Evolutionary conservation across 2,797 vertebrate genomes (phyloP).

Genomic region (Sebastes elongatus): DNA sequence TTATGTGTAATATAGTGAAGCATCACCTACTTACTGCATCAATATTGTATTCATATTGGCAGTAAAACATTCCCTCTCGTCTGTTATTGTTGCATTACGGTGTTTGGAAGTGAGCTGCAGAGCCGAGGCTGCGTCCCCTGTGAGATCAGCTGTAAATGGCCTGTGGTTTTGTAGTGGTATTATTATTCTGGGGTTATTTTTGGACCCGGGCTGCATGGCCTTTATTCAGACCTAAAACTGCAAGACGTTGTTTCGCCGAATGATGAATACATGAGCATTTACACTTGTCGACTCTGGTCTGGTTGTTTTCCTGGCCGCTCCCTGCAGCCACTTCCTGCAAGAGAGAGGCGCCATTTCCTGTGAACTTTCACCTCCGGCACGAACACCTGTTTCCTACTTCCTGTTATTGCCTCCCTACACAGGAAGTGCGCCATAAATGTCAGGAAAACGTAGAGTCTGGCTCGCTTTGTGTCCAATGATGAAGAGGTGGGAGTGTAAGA

Average conservation of each 20-base stretch:
- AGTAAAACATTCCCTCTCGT: slow-evolving; percentile 24
- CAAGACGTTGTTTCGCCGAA: slow-evolving; percentile 8
- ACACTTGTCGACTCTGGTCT: background rate
- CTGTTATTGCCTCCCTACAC: slow-evolving; percentile 67
- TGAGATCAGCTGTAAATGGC: slow-evolving; percentile 37
- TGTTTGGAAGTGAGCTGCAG: slow-evolving; percentile 26
- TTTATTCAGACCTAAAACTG: slow-evolving; percentile 30
- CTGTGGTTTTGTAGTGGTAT: slow-evolving; percentile 49
- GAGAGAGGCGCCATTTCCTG: slow-evolving; percentile 56
- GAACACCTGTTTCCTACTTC: slow-evolving; percentile 80
- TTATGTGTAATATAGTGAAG: slow-evolving; percentile 33
- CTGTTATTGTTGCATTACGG: slow-evolving; percentile 38
- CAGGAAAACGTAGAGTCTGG: slow-evolving; percentile 14
- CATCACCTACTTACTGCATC: slow-evolving; percentile 37
- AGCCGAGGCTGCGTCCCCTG: background rate
- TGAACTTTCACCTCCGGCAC: slow-evolving; percentile 53
- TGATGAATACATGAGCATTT: background rate
- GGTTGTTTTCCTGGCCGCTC: slow-evolving; percentile 23
- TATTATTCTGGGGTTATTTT: slow-evolving; percentile 50
- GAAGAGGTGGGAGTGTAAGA: slow-evolving; percentile 29
- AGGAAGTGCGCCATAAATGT: slow-evolving; percentile 52
- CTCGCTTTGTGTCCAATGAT: slow-evolving; percentile 15
- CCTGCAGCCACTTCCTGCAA: slow-evolving; percentile 42
- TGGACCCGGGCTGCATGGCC: background rate
- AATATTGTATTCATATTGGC: slow-evolving; percentile 26